Base-by-base conservation (phyloP, 2,888 invertebrate genomes). In the Bellardia pandia region DNA sequence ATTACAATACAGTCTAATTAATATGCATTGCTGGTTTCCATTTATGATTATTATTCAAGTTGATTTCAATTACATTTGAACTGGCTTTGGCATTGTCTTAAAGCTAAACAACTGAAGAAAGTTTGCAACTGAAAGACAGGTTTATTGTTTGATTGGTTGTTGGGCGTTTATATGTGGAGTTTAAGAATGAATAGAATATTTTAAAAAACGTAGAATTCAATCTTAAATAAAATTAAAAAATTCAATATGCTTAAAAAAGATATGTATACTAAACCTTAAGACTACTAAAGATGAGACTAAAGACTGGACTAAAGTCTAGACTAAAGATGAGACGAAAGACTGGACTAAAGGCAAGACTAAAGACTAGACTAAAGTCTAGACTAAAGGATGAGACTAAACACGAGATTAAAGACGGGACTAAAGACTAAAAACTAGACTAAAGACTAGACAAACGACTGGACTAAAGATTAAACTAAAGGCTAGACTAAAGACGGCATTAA, bases 1-100 rank as follows among this genome's bases (percentile, higher is more conserved):
- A 64, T 80, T 82, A 60, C 33, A 37, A 51, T 80, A 11, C 30
- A 42, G 2, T 66, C 58, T 45, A 74, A 74, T 74, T 74, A 53
- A 76, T 76, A 82, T 82, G 40, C 82, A 51, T 9, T 51, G 30
- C 82, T 69, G 51, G 75, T 60, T 60, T 42, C 23, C 3, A 60
- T 40, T 64, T 42, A 71, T 16, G 56, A 56, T 64, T 16, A 42
- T 11, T 72, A 33, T 37, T 45, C 14, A n/a, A 58, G 16, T 7
- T 14, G 37, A 48, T 58, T 37, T 58, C 37, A 66, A 45, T 3
- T 48, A 60, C 66, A 75, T 40, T 23, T 58, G 69, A 72, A 69
- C 75, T 69, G 74, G 75, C 68, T 75, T 48, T 14, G 16, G 16
- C 40, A 42, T 40, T 13, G 13, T 14, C 5, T 72, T 62, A 11